Conservation (phyloP, 2,888 invertebrate genomes). For the Dasysyrphus tricinctus region DNA sequence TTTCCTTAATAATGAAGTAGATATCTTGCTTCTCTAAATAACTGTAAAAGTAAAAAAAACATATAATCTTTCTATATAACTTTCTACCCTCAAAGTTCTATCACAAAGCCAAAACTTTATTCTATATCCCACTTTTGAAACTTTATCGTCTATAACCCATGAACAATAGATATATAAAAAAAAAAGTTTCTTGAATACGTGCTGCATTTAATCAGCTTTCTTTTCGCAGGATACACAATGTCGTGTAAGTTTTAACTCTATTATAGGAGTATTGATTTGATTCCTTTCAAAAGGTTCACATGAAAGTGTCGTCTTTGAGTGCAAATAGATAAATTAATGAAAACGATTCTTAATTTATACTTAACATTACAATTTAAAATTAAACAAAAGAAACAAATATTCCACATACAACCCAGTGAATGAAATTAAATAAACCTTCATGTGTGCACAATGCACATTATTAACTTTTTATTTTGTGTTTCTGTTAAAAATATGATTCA, state of each 20-base stretch:
- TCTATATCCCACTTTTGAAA: slow-evolving; percentile 10
- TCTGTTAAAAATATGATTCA: background rate
- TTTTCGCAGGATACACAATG: background rate
- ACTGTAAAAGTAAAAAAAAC: too few relatives aligned
- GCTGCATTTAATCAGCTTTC: slow-evolving; percentile 26
- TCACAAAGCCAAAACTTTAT: slow-evolving; percentile 6
- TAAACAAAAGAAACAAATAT: background rate
- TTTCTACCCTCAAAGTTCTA: too few relatives aligned
- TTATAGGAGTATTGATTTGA: slow-evolving; percentile 15
- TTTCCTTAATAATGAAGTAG: too few relatives aligned
- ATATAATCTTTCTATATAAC: too few relatives aligned
- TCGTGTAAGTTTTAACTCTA: slow-evolving; percentile 10
- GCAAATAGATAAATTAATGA: background rate
- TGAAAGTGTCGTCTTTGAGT: background rate
- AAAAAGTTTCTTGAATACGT: slow-evolving; percentile 31
- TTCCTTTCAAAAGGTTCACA: background rate
- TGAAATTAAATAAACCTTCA: background rate
- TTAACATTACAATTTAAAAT: background rate
- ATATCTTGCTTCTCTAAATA: too few relatives aligned
- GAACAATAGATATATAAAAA: slow-evolving; percentile 7
- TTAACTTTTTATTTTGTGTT: background rate
- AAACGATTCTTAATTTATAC: background rate
- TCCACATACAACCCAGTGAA: slow-evolving; percentile 32
- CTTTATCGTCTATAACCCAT: slow-evolving; percentile 4
- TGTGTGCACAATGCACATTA: background rate